Evolutionary conservation across 2,888 invertebrate genomes (phyloP).

Genomic region (Tipula unca): DNA sequence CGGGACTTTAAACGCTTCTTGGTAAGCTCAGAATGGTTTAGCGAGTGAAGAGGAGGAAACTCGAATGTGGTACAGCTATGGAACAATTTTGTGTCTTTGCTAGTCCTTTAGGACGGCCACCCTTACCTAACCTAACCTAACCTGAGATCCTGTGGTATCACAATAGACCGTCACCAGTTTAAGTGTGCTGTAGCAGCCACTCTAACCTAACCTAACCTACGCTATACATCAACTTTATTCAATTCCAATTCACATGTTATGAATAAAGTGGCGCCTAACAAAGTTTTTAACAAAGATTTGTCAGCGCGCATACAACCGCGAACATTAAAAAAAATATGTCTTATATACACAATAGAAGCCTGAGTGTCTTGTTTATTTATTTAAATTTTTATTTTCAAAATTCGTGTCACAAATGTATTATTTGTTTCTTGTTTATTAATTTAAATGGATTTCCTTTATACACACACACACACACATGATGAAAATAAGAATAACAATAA

Average conservation of each 20-base stretch:
- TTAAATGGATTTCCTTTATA: not conserved
- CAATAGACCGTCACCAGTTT: too few relatives aligned
- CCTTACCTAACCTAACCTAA: too few relatives aligned
- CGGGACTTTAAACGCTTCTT: too few relatives aligned
- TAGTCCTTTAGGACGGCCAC: too few relatives aligned
- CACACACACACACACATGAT: not conserved
- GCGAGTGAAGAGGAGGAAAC: too few relatives aligned
- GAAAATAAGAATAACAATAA: not conserved
- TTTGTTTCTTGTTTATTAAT: not conserved
- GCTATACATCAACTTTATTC: too few relatives aligned
- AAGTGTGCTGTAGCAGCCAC: too few relatives aligned
- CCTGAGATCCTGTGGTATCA: too few relatives aligned
- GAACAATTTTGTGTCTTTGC: too few relatives aligned
- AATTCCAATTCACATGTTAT: not conserved
- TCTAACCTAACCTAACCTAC: too few relatives aligned
- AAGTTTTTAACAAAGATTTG: not conserved
- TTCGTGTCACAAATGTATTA: not conserved
- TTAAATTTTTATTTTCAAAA: not conserved
- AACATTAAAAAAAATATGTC: not conserved
- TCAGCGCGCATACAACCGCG: not conserved
- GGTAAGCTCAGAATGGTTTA: too few relatives aligned
- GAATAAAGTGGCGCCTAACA: not conserved
- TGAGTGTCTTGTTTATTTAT: not conserved
- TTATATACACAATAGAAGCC: not conserved
- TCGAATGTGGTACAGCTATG: too few relatives aligned